Percentiles rank a stretch among this genome's conserved stretches.
These are phyloP conservation scores for Pelvicachromis taeniatus DNA, from an alignment of 2,113 vertebrate species.

Conservation along the genomic window DNA sequence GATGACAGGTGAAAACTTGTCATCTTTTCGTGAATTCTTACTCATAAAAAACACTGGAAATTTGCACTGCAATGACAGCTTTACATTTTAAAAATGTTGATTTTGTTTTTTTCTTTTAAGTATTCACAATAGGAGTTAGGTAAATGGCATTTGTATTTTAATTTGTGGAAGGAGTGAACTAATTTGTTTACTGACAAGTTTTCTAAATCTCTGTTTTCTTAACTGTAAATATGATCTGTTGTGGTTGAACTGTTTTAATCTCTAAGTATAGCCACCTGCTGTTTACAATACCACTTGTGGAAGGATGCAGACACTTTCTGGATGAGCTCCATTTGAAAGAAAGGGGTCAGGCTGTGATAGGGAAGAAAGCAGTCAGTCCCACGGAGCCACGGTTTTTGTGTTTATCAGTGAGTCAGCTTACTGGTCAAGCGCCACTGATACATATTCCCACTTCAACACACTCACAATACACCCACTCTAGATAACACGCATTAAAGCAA, in stretches of 20 bases:
- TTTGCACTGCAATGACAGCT: constrained; percentile 39
- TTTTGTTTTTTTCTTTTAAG: background rate
- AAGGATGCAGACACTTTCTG: background rate
- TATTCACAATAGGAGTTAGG: constrained; percentile 3
- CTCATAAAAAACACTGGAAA: constrained; percentile 14
- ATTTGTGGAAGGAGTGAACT: constrained; percentile 2
- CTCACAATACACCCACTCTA: constrained; percentile 31
- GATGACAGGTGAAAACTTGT: background rate
- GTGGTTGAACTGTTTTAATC: constrained; percentile 22
- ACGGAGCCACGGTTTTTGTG: background rate
- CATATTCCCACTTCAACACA: constrained; percentile 12
- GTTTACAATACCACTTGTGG: constrained; percentile 2
- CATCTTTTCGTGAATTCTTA: background rate
- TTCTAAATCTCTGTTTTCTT: constrained; percentile 38
- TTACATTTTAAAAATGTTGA: background rate
- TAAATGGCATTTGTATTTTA: constrained; percentile 14
- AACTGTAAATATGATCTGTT: constrained; percentile 72
- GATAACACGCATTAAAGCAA: background rate
- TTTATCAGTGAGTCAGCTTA: constrained; percentile 16
- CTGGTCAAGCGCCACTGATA: constrained; percentile 21
- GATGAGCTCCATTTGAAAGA: background rate
- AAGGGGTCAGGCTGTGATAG: background rate
- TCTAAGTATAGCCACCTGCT: constrained; percentile 42
- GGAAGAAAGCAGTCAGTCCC: background rate
- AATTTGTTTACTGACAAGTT: constrained; percentile 28